phyloP scores from a whole-genome alignment of 64 coral and sea anemone species.

The Astreopora myriophthalma region DNA sequence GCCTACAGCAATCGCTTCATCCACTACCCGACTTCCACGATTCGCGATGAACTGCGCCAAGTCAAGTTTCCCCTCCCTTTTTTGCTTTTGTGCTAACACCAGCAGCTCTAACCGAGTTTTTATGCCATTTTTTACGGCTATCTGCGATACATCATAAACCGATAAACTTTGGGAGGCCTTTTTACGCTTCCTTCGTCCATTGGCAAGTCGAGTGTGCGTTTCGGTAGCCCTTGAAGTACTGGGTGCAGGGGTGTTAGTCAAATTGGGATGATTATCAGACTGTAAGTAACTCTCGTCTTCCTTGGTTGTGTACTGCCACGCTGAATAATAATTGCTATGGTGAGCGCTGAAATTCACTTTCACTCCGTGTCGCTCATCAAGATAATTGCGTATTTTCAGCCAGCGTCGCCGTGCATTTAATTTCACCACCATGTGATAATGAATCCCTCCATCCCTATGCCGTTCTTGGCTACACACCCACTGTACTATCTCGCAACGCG shows the following conservation, averaged over 20 bases:
- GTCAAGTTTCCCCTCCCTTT: constrained; percentile 60
- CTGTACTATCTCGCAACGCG: not conserved
- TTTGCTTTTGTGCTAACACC: constrained; percentile 50
- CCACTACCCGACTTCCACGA: constrained; percentile 15
- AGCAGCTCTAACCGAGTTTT: constrained; percentile 66
- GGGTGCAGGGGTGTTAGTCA: not conserved
- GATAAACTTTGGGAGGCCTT: not conserved
- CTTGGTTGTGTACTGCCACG: constrained; percentile 44
- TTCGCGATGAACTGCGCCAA: constrained; percentile 66
- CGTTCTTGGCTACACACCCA: constrained; percentile 2
- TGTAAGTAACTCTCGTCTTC: constrained; percentile 39
- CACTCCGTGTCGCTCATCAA: not conserved
- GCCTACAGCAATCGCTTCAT: constrained; percentile 43
- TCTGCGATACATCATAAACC: constrained; percentile 46
- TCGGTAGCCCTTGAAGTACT: not conserved
- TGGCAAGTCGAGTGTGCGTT: not conserved
- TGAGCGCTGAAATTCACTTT: constrained; percentile 25
- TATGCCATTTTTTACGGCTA: constrained; percentile 67
- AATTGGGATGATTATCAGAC: constrained; percentile 44
- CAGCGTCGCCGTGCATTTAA: constrained; percentile 3
- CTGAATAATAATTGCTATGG: constrained; percentile 51
- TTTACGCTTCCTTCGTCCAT: not conserved
- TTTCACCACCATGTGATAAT: constrained; percentile 36
- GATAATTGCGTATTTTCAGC: constrained; percentile 20
- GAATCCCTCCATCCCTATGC: not conserved